Base-by-base conservation (phyloP, 1,140 invertebrate species). In the Carcinoscorpius rotundicauda region DNA sequence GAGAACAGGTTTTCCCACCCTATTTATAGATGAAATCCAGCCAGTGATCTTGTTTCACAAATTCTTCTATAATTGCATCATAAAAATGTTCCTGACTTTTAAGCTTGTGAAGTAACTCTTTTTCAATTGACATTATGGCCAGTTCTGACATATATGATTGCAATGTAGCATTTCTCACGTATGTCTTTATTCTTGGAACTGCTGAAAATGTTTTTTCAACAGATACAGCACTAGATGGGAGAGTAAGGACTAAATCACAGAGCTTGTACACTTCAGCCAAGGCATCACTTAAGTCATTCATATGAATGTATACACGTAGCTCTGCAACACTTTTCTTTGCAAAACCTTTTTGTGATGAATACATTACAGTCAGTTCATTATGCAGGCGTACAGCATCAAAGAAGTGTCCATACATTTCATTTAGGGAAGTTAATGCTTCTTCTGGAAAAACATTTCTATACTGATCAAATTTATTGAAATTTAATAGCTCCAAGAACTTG, bases 131-230 rank as follows among this genome's bases (percentile, higher is more conserved):
- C 29, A 29, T 29, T 1, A 29, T 29, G 29, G 29, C 29, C 29
- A 29, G 29, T 29, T 2, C 29, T 29, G 29, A 29, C 29, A 29
- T 29, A 29, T 29, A 29, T 29, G 29, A 29, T 29, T 29, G 29
- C 29, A 29, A 29, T 29, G 29, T 29, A 29, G 29, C 29, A 29
- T 29, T 29, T 29, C 29, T 29, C 29, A 29, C 29, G 2, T 29
- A 29, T 29, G 58, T 48, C 48, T 59, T 59, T 9, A 59, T 59
- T 48, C 58, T 8, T 48, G 2, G 2, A 6, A 48, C 9, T n/a
- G 58, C 58, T 10, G 58, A 59, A 59, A 9, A 59, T 59, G 58
- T 10, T n/a, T 29, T n/a, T 59, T 59, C 58, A n/a, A 48, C 58
- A n/a, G 58, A n/a, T 59, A 29, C 8, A n/a, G 58, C 3, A 29